Conservation (phyloP, 2,888 invertebrate species). For the Drosophila affinis region DNA sequence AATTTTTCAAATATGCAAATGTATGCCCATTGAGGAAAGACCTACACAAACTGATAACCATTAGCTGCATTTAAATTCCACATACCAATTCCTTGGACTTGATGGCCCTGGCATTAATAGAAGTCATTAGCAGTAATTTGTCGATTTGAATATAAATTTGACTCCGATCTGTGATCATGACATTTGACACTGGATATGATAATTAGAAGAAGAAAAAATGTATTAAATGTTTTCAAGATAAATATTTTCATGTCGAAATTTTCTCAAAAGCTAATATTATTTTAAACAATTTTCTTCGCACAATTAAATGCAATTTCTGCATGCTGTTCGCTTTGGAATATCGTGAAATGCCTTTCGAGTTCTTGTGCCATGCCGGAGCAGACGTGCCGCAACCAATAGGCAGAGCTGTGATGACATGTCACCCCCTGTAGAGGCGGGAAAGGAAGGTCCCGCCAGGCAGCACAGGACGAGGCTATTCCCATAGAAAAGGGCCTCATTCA, state of each 20-base stretch:
- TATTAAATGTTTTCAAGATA: background rate
- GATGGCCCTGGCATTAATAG: background rate
- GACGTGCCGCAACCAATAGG: too few species aligned
- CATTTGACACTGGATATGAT: conserved; percentile 3
- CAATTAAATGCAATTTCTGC: conserved; percentile 33
- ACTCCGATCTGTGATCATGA: background rate
- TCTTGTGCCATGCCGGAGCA: conserved; percentile 2
- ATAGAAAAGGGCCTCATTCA: background rate
- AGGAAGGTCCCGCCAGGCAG: too few species aligned
- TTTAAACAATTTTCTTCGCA: conserved; percentile 28
- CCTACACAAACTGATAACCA: conserved; percentile 11
- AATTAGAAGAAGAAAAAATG: background rate
- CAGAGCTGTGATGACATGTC: too few species aligned
- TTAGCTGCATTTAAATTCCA: conserved; percentile 24
- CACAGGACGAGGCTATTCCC: too few species aligned
- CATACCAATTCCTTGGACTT: conserved; percentile 26
- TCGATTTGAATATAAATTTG: conserved; percentile 4
- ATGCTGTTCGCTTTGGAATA: conserved; percentile 18
- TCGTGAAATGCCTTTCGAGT: conserved; percentile 20
- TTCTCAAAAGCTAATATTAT: conserved; percentile 4
- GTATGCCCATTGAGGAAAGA: background rate
- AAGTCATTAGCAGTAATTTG: conserved; percentile 18
- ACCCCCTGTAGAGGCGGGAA: too few species aligned
- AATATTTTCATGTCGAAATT: conserved; percentile 6
- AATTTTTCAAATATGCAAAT: background rate